Evolutionary conservation across 2,888 invertebrate genomes (phyloP).

Genomic region (Acronicta aceris): DNA sequence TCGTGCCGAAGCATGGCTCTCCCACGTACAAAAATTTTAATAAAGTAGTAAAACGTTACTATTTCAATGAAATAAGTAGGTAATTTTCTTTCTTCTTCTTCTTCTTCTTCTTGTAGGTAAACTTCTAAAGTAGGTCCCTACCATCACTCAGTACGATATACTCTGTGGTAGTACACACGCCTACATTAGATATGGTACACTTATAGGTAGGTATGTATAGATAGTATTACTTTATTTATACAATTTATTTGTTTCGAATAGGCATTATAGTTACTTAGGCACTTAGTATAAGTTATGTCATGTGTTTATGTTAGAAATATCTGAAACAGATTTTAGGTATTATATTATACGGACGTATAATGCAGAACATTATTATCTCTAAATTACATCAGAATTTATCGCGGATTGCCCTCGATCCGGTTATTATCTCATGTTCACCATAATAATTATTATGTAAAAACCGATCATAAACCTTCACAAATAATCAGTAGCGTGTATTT

Average conservation of each 20-base stretch:
- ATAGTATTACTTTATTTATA: not conserved
- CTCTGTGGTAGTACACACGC: no score
- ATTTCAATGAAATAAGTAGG: no score
- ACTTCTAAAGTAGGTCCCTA: not conserved
- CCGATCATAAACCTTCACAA: no score
- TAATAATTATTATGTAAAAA: not conserved
- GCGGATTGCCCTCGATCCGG: slow-evolving; percentile 33
- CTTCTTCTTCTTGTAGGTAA: no score
- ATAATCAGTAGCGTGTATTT: no score
- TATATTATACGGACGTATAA: slow-evolving; percentile 2
- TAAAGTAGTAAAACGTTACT: no score
- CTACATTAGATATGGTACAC: no score
- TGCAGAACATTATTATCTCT: slow-evolving; percentile 26
- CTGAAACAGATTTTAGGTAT: not conserved
- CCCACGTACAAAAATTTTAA: no score
- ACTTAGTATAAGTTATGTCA: slow-evolving; percentile 3
- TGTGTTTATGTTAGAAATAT: slow-evolving; percentile 27
- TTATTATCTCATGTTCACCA: slow-evolving; percentile 38
- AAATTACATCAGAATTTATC: slow-evolving; percentile 52
- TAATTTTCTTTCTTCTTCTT: no score
- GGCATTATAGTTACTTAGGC: no score
- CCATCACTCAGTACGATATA: not conserved
- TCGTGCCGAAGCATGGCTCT: no score
- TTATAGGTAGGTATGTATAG: not conserved
- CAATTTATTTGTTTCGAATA: not conserved